Evolutionary conservation across 2,113 vertebrate genomes (phyloP), one percentile per base, ranked within the genome.

Genomic region (Dicerorhinus sumatrensis): DNA sequence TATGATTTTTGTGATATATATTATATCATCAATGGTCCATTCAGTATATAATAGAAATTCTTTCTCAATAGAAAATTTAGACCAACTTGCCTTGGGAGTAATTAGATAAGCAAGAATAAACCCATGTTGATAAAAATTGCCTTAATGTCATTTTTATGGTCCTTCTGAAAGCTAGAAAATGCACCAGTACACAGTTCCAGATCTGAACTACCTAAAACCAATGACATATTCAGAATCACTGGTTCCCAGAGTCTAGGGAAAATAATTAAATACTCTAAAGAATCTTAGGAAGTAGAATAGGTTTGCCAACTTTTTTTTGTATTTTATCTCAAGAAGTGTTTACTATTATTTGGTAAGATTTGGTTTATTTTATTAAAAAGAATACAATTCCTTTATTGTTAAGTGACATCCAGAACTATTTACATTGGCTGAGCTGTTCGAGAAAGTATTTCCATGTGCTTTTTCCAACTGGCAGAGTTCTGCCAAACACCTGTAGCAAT

Each of bases 1-100:
- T 80, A 36, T 95, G 4, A 80, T 18, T 75, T 95, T 85, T 69
- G 36, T 69, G 88, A 42, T 31, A 33, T 58, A 23, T 31, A 36
- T 54, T 60, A 56, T 58, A 48, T 92, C 81, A 42, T 12, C 54
- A 42, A 69, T 83, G 17, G 0, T 79, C 56, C 63, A 69, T 16
- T 96, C 48, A 87, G 14, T 72, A 4, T 84, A 39, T 51, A 63
- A 31, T 67, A 93, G 63, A 84, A 63, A 65, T 80, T 63, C 31
- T 92, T 89, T 67, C 63, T 69, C 58, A 54, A 54, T 39, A 85
- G 42, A 87, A 97, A 95, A 86, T 89, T 84, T 82, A 70, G 36
- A 39, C 1, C 13, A 20, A 65, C 2, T 93, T 93, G 84, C 23
- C 8, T 89, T 36, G 46, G 36, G 16, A 95, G 33, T 86, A 56